phyloP scores from a whole-genome alignment of 2,797 vertebrate species.

The Rhincodon typus region DNA sequence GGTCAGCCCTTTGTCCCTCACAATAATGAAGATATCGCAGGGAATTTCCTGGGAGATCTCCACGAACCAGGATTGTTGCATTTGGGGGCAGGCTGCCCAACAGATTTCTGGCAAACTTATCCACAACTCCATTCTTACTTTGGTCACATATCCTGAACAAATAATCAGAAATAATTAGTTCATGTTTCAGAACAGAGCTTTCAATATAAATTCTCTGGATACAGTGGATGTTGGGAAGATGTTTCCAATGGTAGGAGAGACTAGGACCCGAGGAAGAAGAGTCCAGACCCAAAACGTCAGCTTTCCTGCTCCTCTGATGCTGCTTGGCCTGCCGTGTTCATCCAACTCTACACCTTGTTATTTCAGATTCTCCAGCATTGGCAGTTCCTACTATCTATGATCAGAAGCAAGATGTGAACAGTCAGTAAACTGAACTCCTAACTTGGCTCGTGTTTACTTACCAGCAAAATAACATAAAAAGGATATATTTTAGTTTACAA shows the following conservation, averaged over 20 bases:
- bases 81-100: constrained; percentile 70
- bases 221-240: too few species aligned
- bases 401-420: neutral
- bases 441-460: neutral
- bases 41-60: constrained; percentile 89
- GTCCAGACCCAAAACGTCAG: too few species aligned
- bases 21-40: constrained; percentile 90
- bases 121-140: constrained; percentile 73
- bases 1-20: constrained; percentile 71
- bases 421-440: neutral
- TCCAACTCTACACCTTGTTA: too few species aligned
- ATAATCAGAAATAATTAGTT: neutral
- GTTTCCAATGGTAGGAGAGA: too few species aligned
- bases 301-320: too few species aligned
- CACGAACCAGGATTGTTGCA: constrained; percentile 81
- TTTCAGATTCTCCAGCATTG: too few species aligned
- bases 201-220: neutral
- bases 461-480: neutral
- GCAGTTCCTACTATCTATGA: neutral
- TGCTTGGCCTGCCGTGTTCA: too few species aligned
- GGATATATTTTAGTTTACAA: neutral
- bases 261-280: too few species aligned
- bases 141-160: constrained; percentile 74
- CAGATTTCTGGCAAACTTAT: constrained; percentile 80
- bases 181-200: neutral